phyloP scores from a whole-genome alignment of 1,140 invertebrate genomes.

The Drosophila setifemur region DNA sequence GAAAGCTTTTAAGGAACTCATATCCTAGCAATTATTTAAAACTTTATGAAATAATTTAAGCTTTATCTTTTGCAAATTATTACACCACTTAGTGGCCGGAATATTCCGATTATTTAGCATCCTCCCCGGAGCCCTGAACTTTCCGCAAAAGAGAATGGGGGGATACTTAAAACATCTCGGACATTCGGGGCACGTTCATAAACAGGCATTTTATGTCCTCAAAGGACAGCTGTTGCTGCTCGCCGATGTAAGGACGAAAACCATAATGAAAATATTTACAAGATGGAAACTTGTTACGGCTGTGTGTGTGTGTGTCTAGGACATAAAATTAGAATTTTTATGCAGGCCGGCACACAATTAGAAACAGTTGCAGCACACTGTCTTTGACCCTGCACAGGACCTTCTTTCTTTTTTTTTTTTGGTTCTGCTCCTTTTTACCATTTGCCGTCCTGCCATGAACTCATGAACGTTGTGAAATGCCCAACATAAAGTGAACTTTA shows the following conservation, averaged over 20 bases:
- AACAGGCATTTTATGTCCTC: slow-evolving; percentile 46
- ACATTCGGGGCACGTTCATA: slow-evolving; percentile 53
- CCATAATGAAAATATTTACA: slow-evolving; percentile 60
- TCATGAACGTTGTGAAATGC: slow-evolving; percentile 49
- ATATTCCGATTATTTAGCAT: slow-evolving; percentile 30
- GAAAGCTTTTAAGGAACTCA: not conserved
- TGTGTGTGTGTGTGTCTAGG: slow-evolving; percentile 18
- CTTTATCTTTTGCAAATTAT: slow-evolving; percentile 30
- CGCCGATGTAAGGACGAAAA: slow-evolving; percentile 1
- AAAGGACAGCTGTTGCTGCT: slow-evolving; percentile 48
- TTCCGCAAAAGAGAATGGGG: not conserved
- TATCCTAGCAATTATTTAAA: not conserved
- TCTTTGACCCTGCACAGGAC: slow-evolving; percentile 9
- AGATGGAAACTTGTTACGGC: slow-evolving; percentile 52
- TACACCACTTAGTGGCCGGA: slow-evolving; percentile 29
- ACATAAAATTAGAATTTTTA: slow-evolving; percentile 79
- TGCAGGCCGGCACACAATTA: slow-evolving; percentile 61
- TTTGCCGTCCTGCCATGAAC: too few species aligned
- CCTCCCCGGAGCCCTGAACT: slow-evolving; percentile 17
- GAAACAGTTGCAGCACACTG: slow-evolving; percentile 28
- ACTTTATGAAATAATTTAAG: slow-evolving; percentile 1
- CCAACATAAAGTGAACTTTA: slow-evolving; percentile 73
- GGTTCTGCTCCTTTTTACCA: too few species aligned
- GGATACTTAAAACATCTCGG: slow-evolving; percentile 8
- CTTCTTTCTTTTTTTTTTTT: not conserved